Conservation (phyloP, 2,888 invertebrate species). For the Pollenia labialis region DNA sequence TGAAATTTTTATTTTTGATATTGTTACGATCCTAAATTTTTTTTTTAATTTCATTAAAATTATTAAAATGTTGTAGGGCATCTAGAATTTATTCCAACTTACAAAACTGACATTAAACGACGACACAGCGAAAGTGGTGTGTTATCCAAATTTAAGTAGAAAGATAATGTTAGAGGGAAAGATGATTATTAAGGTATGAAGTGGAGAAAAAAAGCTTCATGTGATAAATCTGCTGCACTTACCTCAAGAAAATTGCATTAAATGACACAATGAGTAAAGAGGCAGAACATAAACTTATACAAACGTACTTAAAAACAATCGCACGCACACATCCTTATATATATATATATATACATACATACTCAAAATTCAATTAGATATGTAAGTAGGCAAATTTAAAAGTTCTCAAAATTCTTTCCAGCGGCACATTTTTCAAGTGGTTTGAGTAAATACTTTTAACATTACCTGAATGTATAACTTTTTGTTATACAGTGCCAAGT, state of each 20-base stretch:
- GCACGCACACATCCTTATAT: no score
- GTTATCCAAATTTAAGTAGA: not conserved
- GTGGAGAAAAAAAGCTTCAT: not conserved
- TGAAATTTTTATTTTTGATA: no score
- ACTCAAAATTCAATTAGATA: not conserved
- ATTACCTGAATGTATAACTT: no score
- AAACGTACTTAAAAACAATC: not conserved
- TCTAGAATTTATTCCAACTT: no score
- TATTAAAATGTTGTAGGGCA: no score
- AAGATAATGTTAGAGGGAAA: not conserved
- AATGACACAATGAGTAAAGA: constrained; percentile 10
- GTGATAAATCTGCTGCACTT: constrained; percentile 29
- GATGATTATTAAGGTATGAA: not conserved
- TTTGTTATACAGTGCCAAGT: no score
- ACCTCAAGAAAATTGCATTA: constrained; percentile 20
- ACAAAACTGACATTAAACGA: not conserved
- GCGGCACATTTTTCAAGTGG: no score
- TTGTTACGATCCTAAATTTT: no score
- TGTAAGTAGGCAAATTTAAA: not conserved
- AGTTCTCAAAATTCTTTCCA: not conserved
- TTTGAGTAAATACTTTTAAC: no score
- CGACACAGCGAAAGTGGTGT: constrained; percentile 22
- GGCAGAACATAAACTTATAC: not conserved
- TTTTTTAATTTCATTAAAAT: no score
- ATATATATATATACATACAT: no score